Percentiles rank a stretch among this genome's conserved stretches.
phyloP scores from a whole-genome alignment of 1,140 invertebrate genomes.

The Daktulosphaira vitifoliae region DNA sequence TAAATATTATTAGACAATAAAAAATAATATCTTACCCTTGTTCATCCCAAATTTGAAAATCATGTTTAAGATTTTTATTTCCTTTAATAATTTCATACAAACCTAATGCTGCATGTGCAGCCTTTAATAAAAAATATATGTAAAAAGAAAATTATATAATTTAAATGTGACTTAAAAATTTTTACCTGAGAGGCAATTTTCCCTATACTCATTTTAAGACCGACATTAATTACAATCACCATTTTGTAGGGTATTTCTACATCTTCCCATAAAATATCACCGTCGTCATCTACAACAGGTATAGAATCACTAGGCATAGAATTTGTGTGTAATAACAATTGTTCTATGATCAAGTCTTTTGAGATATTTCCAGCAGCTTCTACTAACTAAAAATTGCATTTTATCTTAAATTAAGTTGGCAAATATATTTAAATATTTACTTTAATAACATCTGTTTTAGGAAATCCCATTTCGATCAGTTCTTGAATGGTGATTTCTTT shows the following conservation, averaged over 20 bases:
- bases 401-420: background rate
- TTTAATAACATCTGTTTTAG: background rate
- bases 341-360: slow-evolving; percentile 7
- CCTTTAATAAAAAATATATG: background rate
- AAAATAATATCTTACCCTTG: too few relatives aligned
- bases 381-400: background rate
- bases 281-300: slow-evolving; percentile 5
- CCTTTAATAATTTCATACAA: slow-evolving; percentile 9
- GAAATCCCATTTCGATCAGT: slow-evolving; percentile 7
- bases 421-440: background rate
- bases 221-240: slow-evolving; percentile 14
- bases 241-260: background rate
- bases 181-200: slow-evolving; percentile 22
- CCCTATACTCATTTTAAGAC: slow-evolving; percentile 4
- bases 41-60: slow-evolving; percentile 22
- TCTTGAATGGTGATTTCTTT: slow-evolving; percentile 1
- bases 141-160: background rate
- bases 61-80: background rate
- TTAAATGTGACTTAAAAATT: background rate
- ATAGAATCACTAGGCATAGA: background rate
- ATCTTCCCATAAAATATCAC: slow-evolving; percentile 12
- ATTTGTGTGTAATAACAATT: background rate
- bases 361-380: background rate
- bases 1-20: too few relatives aligned
- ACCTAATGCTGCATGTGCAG: slow-evolving; percentile 14